phyloP scores from a whole-genome alignment of 1,140 invertebrate genomes.

The Glomeris maerens region DNA sequence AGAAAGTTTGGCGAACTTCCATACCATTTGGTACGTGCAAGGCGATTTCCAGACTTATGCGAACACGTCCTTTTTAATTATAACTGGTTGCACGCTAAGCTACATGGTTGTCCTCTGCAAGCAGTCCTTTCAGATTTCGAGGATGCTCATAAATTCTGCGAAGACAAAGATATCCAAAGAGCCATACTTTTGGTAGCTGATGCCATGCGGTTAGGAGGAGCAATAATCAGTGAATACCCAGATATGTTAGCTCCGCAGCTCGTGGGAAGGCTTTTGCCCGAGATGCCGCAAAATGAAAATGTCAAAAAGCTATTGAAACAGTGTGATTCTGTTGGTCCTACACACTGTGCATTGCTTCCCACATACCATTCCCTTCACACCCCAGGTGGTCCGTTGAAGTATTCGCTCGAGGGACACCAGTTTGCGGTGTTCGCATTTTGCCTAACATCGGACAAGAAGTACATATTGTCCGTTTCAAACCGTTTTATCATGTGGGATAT shows the following conservation, averaged over 20 bases:
- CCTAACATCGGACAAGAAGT: slow-evolving; percentile 78
- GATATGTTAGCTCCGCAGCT: slow-evolving; percentile 93
- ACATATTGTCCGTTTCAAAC: slow-evolving; percentile 92
- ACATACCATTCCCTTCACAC: slow-evolving; percentile 91
- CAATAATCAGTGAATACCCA: slow-evolving; percentile 75
- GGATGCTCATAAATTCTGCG: slow-evolving; percentile 72
- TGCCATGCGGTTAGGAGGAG: slow-evolving; percentile 77
- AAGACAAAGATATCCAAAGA: slow-evolving; percentile 65
- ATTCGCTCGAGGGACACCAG: slow-evolving; percentile 92
- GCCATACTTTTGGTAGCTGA: slow-evolving; percentile 88
- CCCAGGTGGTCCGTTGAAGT: slow-evolving; percentile 93
- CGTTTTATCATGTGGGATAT: slow-evolving; percentile 95
- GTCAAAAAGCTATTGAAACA: slow-evolving; percentile 73
- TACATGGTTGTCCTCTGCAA: slow-evolving; percentile 87
- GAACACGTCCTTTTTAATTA: slow-evolving; percentile 93
- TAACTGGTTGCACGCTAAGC: slow-evolving; percentile 90
- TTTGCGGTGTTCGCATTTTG: slow-evolving; percentile 93
- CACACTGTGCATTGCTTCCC: slow-evolving; percentile 77
- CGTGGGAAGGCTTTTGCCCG: slow-evolving; percentile 78
- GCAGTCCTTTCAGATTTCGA: slow-evolving; percentile 89
- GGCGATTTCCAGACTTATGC: slow-evolving; percentile 83
- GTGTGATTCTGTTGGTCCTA: slow-evolving; percentile 71
- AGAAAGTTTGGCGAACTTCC: slow-evolving; percentile 91
- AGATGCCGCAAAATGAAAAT: slow-evolving; percentile 68
- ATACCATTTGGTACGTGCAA: slow-evolving; percentile 78